Percentiles rank a stretch among this genome's conserved stretches.
Conservation (phyloP, 2,888 invertebrate genomes). For the Dusona sp. region DNA sequence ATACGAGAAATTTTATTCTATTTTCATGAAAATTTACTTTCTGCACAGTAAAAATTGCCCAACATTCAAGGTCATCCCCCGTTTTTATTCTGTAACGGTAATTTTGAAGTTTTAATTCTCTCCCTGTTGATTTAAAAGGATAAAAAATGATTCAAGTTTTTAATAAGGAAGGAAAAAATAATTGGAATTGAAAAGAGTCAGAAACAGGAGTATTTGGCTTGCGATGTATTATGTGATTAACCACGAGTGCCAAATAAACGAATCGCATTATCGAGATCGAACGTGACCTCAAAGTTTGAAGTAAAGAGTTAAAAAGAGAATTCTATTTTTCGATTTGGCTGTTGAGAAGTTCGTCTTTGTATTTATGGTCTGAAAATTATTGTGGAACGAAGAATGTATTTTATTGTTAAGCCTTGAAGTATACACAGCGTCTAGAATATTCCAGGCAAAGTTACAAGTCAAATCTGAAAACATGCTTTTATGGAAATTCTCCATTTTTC, state of each 20-base stretch:
- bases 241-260: slow-evolving; percentile 60
- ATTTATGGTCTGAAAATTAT: background rate
- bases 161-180: background rate
- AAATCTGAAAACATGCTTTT: background rate
- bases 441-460: background rate
- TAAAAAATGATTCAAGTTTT: background rate
- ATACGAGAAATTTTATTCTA: no score
- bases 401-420: background rate
- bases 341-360: background rate
- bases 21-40: no score
- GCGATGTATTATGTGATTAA: slow-evolving; percentile 41
- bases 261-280: slow-evolving; percentile 6
- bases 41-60: no score
- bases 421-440: background rate
- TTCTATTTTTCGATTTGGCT: slow-evolving; percentile 52
- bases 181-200: background rate
- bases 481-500: background rate
- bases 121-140: background rate
- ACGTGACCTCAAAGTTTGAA: background rate
- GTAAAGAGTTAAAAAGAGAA: slow-evolving; percentile 14
- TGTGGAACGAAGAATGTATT: background rate
- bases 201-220: background rate
- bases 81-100: no score
- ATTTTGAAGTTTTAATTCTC: no score
- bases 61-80: no score